Percentiles rank a stretch among this genome's conserved stretches.
These are phyloP conservation scores for Nyleta sp. DNA, from an alignment of 2,888 invertebrate species.

Conservation along the genomic window DNA sequence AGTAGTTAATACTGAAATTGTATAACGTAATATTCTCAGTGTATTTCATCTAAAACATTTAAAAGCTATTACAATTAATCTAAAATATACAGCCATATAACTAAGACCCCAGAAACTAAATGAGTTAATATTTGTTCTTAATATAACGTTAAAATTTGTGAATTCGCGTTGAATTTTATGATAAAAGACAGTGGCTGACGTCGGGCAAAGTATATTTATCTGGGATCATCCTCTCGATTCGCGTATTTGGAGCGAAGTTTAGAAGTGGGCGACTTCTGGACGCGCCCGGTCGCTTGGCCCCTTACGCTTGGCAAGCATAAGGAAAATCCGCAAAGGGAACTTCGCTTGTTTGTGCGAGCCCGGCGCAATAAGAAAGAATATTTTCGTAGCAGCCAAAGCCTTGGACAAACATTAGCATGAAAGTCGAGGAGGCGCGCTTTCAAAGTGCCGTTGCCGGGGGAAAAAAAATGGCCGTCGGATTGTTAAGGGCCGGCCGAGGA, in stretches of 20 bases:
- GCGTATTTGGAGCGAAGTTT: slow-evolving; percentile 24
- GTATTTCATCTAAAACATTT: no score
- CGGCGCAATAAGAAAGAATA: slow-evolving; percentile 42
- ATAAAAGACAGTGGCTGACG: slow-evolving; percentile 29
- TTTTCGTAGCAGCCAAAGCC: slow-evolving; percentile 46
- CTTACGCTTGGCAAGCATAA: slow-evolving; percentile 35
- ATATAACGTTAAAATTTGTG: not conserved
- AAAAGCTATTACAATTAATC: no score
- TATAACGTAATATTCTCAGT: no score
- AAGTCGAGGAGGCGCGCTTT: slow-evolving; percentile 62
- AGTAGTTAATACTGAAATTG: no score
- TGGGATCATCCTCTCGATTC: slow-evolving; percentile 32
- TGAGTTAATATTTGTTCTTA: not conserved
- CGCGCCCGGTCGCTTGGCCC: slow-evolving; percentile 9
- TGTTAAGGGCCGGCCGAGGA: slow-evolving; percentile 33
- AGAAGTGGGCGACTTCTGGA: slow-evolving; percentile 13
- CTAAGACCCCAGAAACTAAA: no score
- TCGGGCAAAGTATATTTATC: slow-evolving; percentile 47
- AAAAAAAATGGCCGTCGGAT: slow-evolving; percentile 34
- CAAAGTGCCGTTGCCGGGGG: slow-evolving; percentile 16
- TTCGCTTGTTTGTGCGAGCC: slow-evolving; percentile 42
- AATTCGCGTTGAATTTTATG: slow-evolving; percentile 12
- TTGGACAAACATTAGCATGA: slow-evolving; percentile 71
- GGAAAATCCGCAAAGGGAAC: slow-evolving; percentile 46
- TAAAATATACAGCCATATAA: no score